Evolutionary conservation across 2,888 invertebrate genomes (phyloP).

Genomic region (Caenorhabditis afra): DNA sequence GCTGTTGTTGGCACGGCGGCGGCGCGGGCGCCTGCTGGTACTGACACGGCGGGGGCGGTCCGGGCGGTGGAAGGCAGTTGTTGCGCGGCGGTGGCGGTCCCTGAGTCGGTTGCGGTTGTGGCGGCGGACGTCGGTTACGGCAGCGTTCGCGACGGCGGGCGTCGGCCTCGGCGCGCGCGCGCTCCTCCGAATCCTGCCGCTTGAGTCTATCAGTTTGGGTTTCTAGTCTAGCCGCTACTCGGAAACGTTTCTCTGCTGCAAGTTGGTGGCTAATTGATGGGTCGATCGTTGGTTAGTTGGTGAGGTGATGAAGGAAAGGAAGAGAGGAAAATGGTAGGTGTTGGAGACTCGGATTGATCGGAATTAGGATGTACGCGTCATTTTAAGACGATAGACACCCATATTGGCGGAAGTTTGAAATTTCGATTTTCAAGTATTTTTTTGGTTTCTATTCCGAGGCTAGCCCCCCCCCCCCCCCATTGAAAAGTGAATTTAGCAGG

Average conservation of each 20-base stretch:
- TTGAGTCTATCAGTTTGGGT: conserved; percentile 63
- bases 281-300: no score
- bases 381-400: no score
- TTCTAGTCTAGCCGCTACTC: conserved; percentile 67
- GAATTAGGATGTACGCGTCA: no score
- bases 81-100: conserved; percentile 37
- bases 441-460: no score
- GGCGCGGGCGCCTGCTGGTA: conserved; percentile 17
- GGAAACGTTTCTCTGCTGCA: conserved; percentile 52
- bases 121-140: conserved; percentile 53
- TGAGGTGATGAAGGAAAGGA: conserved; percentile 13
- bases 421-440: no score
- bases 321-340: conserved; percentile 10
- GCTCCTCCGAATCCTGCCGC: conserved; percentile 51
- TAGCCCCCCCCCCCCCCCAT: no score
- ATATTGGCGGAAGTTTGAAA: no score
- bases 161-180: conserved; percentile 50
- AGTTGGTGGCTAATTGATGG: neutral
- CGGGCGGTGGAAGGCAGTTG: conserved; percentile 46
- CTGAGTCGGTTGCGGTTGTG: conserved; percentile 17
- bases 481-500: no score
- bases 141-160: conserved; percentile 50
- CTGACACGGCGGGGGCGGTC: conserved; percentile 53
- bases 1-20: conserved; percentile 36
- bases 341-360: conserved; percentile 11